Base-by-base conservation (phyloP, 2,888 invertebrate species). In the Polydrusus pterygomalis region DNA sequence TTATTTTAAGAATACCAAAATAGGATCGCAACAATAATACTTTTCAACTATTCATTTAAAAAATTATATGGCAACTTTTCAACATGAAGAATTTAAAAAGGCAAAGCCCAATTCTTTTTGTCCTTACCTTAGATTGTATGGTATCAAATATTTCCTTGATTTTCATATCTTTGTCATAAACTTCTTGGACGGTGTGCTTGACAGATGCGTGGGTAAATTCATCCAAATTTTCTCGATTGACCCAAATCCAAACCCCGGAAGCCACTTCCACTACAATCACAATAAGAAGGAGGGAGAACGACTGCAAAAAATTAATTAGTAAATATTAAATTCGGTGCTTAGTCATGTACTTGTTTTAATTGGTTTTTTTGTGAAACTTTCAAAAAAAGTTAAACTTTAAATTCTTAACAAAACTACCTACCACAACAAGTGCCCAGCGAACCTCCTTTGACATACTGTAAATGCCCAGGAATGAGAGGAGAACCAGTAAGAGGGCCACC, bases 391-490 rank as follows among this genome's bases (percentile, higher is more conserved):
- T 3, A 25, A 25, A 25, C 1, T 3, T 25, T 5, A 25, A 25
- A 25, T 25, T 25, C 5, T 25, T 25, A 25, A 25, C 25, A 25
- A 1, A 25, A 25, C 25, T 68, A 88, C 92, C 91, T 88, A 95
- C 95, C 85, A 92, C 89, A 77, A 93, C 90, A 54, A 97, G 90
- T 88, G 95, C 91, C 86, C 94, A 94, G 83, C 93, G 93, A 38
- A 93, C 94, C 86, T 94, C 94, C 81, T 92, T 91, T 77, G 92
- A 90, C 9, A 95, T 94, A 45, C 96, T 96, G 84, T 93, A 94
- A 84, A 96, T 96, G 68, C 96, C 96, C 58, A 96, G 90, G 86
- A 95, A 93, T 15, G 95, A 93, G 86, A 96, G 92, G 65, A 95
- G 87, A 47, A 91, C 87, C 7, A 96, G 92, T 68, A 95, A 87